Evolutionary conservation across 1,140 invertebrate species (phyloP).

Genomic region (Papilio dardanus): DNA sequence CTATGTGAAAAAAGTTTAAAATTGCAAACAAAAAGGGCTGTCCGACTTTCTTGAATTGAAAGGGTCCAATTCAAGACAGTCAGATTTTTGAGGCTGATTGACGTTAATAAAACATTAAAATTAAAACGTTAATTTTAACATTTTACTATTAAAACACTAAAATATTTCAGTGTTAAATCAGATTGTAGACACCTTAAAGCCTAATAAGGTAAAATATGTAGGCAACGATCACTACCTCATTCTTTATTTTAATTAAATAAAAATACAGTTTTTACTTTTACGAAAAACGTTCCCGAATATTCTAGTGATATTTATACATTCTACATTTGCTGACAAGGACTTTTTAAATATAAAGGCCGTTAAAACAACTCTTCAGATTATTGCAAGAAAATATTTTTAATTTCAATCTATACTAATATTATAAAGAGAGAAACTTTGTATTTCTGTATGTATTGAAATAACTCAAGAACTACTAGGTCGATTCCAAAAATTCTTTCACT

Average conservation of each 20-base stretch:
- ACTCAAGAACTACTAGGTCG: too few relatives aligned
- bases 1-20: background rate
- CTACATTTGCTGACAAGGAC: background rate
- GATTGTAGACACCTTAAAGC: background rate
- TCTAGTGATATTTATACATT: background rate
- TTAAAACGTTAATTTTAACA: background rate
- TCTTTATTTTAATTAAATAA: background rate
- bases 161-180: background rate
- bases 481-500: too few relatives aligned
- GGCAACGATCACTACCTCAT: background rate
- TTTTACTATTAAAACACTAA: background rate
- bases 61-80: background rate
- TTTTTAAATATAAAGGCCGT: background rate
- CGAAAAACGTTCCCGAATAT: background rate
- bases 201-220: slow-evolving; percentile 1
- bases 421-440: too few relatives aligned
- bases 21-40: too few relatives aligned
- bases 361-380: too few relatives aligned
- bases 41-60: too few relatives aligned
- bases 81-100: background rate
- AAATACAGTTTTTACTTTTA: background rate
- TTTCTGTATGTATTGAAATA: too few relatives aligned
- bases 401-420: too few relatives aligned
- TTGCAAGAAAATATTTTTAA: too few relatives aligned
- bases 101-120: background rate